phyloP scores from a whole-genome alignment of 2,888 invertebrate genomes.

The Chrysolina haemoptera region DNA sequence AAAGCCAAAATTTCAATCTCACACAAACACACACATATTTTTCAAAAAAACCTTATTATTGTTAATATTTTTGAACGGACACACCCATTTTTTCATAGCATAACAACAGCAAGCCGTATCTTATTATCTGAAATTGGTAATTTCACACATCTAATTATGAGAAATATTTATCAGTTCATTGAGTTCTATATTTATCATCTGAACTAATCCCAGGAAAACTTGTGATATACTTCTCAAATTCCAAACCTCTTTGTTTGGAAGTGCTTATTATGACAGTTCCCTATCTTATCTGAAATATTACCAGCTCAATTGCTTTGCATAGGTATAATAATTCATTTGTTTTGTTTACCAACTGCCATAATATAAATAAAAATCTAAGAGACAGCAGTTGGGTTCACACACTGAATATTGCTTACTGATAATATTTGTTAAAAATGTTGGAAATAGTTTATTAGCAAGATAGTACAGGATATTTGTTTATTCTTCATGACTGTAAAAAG shows the following conservation, averaged over 20 bases:
- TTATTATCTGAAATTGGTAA: not conserved
- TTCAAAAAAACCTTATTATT: too few species aligned
- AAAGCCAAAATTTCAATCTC: too few species aligned
- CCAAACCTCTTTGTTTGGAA: constrained; percentile 9
- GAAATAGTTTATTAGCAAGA: not conserved
- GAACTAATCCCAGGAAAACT: constrained; percentile 19
- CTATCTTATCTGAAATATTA: constrained; percentile 14
- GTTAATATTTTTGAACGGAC: too few species aligned
- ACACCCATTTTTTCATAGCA: too few species aligned
- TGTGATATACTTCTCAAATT: constrained; percentile 4
- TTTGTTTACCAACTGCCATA: not conserved
- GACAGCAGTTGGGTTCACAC: not conserved
- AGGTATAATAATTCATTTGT: constrained; percentile 15
- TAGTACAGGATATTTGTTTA: too few species aligned
- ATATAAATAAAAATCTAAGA: not conserved
- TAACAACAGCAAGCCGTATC: too few species aligned
- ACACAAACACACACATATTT: too few species aligned
- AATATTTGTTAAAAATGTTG: not conserved
- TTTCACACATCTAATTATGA: constrained; percentile 2
- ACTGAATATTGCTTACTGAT: not conserved
- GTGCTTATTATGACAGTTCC: constrained; percentile 12
- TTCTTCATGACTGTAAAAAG: too few species aligned
- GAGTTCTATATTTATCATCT: constrained; percentile 15
- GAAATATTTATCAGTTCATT: not conserved
- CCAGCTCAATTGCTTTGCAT: not conserved